These are phyloP conservation scores for Meloidogyne floridensis DNA, from an alignment of 1,140 invertebrate species.

Conservation along the genomic window DNA sequence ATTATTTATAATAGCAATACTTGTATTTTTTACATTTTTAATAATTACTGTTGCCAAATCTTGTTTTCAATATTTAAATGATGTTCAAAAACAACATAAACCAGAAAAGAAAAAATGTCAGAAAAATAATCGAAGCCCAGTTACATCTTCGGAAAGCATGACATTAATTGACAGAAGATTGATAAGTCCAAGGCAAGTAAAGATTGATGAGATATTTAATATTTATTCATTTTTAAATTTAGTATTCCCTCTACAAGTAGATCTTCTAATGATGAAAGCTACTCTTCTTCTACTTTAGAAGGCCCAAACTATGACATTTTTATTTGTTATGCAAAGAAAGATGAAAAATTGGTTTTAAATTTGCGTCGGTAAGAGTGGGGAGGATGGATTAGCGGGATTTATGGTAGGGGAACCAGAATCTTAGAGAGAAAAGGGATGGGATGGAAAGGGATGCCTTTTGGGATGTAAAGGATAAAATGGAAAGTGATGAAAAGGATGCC, in stretches of 20 bases:
- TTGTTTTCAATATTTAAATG: not conserved
- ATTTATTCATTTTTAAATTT: not conserved
- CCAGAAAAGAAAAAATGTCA: not conserved
- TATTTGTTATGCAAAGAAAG: conserved; percentile 53
- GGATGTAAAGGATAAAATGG: too few species aligned
- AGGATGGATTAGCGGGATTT: not conserved
- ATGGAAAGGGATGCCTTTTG: too few species aligned
- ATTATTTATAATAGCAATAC: not conserved
- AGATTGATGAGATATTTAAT: not conserved
- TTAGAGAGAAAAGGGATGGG: too few species aligned
- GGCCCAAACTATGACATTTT: conserved; percentile 54
- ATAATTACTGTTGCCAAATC: conserved; percentile 13
- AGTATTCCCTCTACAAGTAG: not conserved
- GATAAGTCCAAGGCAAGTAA: not conserved
- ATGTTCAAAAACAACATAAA: not conserved
- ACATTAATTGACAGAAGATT: conserved; percentile 1
- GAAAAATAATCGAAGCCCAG: not conserved
- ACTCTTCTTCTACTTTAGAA: not conserved
- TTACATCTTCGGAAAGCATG: conserved; percentile 2
- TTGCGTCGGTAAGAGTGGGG: conserved; percentile 43
- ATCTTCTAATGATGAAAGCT: not conserved
- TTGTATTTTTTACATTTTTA: conserved; percentile 19
- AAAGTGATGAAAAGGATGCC: too few species aligned
- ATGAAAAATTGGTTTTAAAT: conserved; percentile 49
- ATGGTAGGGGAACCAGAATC: too few species aligned